Conservation (phyloP, 2,113 vertebrate species). For the Nibea albiflora region DNA sequence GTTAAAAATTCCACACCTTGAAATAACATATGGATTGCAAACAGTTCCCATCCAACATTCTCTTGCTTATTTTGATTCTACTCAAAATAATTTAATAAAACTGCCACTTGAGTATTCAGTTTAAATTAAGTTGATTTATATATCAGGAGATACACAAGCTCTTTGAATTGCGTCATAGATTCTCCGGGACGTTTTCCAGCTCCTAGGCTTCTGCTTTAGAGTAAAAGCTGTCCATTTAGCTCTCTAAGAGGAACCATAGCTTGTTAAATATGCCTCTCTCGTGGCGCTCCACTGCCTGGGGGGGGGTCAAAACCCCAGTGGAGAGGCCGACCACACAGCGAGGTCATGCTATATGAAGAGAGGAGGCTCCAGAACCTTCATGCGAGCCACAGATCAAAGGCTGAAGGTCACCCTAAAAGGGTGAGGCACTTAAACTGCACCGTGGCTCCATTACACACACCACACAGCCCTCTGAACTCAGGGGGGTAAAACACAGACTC, state of each 20-base stretch:
- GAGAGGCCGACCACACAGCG: conserved; percentile 57
- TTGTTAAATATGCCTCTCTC: conserved; percentile 48
- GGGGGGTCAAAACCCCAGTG: conserved; percentile 24
- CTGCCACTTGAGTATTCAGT: not conserved
- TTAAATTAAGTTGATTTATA: conserved; percentile 4
- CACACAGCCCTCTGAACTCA: conserved; percentile 4
- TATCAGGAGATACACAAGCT: conserved; percentile 6
- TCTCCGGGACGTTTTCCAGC: conserved; percentile 12
- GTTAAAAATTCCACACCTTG: conserved; percentile 82
- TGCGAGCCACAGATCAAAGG: conserved; percentile 66
- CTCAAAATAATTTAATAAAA: not conserved
- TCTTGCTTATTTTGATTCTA: conserved; percentile 22
- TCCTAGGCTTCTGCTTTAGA: not conserved
- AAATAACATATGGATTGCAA: conserved; percentile 69
- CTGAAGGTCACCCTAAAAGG: conserved; percentile 58
- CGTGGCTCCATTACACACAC: conserved; percentile 38
- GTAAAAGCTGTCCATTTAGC: conserved; percentile 44
- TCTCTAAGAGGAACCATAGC: conserved; percentile 29
- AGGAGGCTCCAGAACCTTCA: conserved; percentile 59
- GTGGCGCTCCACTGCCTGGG: not conserved
- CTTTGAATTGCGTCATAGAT: conserved; percentile 7
- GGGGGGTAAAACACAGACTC: conserved; percentile 27
- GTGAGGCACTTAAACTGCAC: conserved; percentile 38
- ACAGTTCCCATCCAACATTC: conserved; percentile 41
- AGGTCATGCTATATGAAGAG: conserved; percentile 43